phyloP scores from a whole-genome alignment of 2,888 invertebrate genomes.

The Lamproptera curius region DNA sequence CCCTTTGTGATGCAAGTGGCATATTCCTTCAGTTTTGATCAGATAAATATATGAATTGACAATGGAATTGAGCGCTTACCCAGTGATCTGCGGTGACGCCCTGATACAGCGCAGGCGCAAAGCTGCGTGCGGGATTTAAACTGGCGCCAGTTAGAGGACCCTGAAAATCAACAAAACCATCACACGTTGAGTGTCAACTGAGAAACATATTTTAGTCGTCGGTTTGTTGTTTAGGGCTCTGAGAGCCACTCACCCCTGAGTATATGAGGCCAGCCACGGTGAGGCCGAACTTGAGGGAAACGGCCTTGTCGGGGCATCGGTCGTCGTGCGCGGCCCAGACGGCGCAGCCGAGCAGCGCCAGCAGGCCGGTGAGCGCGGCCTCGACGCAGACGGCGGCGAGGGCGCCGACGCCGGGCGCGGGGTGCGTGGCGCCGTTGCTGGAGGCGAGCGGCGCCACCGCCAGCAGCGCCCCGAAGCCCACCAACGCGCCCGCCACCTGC shows the following conservation, averaged over 20 bases:
- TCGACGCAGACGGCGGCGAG: constrained; percentile 36
- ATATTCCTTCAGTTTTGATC: no score
- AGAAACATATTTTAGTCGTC: no score
- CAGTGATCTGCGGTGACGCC: constrained; percentile 81
- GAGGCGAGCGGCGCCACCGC: constrained; percentile 32
- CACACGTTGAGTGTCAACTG: no score
- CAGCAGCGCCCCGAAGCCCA: constrained; percentile 48
- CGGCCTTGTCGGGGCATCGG: constrained; percentile 44
- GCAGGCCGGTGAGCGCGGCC: constrained; percentile 46
- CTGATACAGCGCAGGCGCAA: constrained; percentile 85
- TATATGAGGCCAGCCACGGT: constrained; percentile 57
- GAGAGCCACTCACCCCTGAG: constrained; percentile 58
- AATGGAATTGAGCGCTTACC: constrained; percentile 56
- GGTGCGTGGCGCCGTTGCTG: constrained; percentile 16
- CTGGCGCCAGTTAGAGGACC: constrained; percentile 84
- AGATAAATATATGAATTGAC: background rate
- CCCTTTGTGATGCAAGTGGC: no score
- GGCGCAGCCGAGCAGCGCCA: constrained; percentile 49
- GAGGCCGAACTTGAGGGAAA: constrained; percentile 57
- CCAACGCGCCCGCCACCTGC: constrained; percentile 48
- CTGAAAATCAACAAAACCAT: constrained; percentile 32
- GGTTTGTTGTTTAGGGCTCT: no score
- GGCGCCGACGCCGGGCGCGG: constrained; percentile 21
- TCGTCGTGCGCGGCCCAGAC: constrained; percentile 49
- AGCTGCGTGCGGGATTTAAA: constrained; percentile 84